Conservation (phyloP, 2,113 vertebrate genomes). For the Asarcornis scutulata region DNA sequence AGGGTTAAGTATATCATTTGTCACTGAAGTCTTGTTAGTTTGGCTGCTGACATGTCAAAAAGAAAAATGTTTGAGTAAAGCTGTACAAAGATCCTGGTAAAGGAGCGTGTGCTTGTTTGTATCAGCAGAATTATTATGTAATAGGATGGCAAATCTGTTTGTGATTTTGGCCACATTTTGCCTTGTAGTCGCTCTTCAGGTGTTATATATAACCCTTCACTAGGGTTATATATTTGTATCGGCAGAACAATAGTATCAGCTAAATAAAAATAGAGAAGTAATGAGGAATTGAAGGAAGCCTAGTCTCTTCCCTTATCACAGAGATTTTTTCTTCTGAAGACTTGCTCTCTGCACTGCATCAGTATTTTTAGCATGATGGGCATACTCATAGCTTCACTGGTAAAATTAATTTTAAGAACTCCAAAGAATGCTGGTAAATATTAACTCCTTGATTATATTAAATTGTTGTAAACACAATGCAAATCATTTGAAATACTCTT, state of each 20-base stretch:
- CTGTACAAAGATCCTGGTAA: not conserved
- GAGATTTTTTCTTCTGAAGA: not conserved
- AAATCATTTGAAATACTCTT: not conserved
- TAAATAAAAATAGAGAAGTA: not conserved
- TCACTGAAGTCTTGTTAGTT: slow-evolving; percentile 6
- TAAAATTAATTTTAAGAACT: not conserved
- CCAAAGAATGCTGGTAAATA: not conserved
- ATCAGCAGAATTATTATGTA: not conserved
- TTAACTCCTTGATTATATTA: not conserved
- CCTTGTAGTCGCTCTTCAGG: not conserved
- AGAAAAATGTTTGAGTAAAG: slow-evolving; percentile 3
- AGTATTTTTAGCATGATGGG: not conserved
- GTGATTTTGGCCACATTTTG: not conserved
- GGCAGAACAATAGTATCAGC: not conserved
- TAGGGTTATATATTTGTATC: not conserved
- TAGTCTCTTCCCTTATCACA: not conserved
- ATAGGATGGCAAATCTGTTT: not conserved
- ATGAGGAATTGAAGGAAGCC: not conserved
- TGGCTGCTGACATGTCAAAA: not conserved
- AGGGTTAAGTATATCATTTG: not conserved
- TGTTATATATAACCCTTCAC: not conserved
- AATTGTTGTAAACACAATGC: not conserved
- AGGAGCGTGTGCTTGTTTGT: not conserved
- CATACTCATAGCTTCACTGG: not conserved
- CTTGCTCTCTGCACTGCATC: not conserved